Conservation (phyloP, 2,797 vertebrate species). For the Silurus aristotelis region DNA sequence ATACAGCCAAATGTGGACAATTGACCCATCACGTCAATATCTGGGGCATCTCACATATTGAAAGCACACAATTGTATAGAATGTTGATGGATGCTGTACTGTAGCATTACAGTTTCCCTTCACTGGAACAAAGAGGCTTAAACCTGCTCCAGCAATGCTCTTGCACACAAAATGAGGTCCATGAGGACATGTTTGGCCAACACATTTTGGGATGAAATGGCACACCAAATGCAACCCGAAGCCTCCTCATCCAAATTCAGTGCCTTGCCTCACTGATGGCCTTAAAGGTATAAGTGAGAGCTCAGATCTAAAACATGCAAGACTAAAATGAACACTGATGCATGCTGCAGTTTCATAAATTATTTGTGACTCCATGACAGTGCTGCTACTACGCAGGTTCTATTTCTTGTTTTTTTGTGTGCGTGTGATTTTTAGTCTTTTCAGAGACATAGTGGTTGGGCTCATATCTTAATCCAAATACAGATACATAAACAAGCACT, state of each 20-base stretch:
- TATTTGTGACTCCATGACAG: background rate
- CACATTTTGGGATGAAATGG: background rate
- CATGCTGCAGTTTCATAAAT: background rate
- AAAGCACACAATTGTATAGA: background rate
- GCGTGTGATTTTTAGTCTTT: background rate
- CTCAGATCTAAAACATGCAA: background rate
- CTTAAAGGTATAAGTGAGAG: background rate
- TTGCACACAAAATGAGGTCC: background rate
- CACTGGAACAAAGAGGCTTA: background rate
- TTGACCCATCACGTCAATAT: background rate
- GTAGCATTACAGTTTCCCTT: background rate
- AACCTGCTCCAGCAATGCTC: background rate
- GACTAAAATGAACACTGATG: background rate
- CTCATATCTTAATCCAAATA: background rate
- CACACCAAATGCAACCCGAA: background rate
- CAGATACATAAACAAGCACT: background rate
- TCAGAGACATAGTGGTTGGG: background rate
- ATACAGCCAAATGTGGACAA: background rate
- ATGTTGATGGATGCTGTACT: background rate
- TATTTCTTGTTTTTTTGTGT: background rate
- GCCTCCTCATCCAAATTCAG: background rate
- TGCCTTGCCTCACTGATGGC: background rate
- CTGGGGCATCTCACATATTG: background rate
- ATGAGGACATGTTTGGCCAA: background rate
- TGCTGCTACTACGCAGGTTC: background rate